Conservation (phyloP, 2,113 vertebrate species). For the Eulemur macaco region DNA sequence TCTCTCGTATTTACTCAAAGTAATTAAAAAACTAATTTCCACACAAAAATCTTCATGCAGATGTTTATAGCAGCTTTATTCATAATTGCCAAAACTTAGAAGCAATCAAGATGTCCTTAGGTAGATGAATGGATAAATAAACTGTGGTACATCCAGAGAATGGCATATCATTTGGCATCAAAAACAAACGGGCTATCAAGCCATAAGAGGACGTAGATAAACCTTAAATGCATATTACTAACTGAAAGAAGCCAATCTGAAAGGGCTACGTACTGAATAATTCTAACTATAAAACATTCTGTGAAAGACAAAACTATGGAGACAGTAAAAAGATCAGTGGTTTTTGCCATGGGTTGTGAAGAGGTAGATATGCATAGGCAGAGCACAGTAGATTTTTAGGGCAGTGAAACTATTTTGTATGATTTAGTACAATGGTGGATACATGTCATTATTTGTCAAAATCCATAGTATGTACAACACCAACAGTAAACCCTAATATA, state of each 20-base stretch:
- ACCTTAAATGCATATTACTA: background rate
- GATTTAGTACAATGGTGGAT: background rate
- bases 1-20: background rate
- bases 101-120: background rate
- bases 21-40: background rate
- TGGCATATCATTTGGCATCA: background rate
- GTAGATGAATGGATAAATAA: background rate
- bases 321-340: background rate
- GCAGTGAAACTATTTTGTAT: background rate
- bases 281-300: background rate
- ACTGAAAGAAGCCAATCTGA: background rate
- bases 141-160: background rate
- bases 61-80: background rate
- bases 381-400: background rate
- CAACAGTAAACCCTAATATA: background rate
- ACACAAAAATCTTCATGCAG: background rate
- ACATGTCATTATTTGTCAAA: background rate
- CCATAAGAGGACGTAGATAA: background rate
- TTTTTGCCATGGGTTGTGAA: background rate
- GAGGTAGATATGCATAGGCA: background rate
- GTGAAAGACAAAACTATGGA: background rate
- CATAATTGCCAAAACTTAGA: background rate
- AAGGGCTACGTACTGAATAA: background rate
- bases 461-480: background rate
- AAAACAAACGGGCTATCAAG: background rate